Conservation (phyloP, 2,797 vertebrate species). For the Eulemur rubriventer region DNA sequence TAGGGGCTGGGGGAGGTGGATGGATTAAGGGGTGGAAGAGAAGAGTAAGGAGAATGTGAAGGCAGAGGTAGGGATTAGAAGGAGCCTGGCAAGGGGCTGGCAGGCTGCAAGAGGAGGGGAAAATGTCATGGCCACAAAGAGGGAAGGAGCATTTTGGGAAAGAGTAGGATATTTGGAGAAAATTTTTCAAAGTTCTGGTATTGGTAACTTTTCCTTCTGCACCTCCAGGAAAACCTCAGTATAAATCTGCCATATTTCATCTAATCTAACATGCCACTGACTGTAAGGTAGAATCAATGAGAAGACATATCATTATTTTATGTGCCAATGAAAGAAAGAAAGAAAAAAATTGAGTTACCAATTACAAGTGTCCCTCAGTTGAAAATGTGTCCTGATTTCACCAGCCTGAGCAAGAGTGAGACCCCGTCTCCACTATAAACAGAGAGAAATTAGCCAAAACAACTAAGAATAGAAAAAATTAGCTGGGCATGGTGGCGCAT, state of each 20-base stretch:
- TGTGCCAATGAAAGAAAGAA: not conserved
- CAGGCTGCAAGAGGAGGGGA: not conserved
- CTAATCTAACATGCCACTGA: not conserved
- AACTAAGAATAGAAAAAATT: too few species aligned
- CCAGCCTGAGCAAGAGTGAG: too few species aligned
- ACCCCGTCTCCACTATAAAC: too few species aligned
- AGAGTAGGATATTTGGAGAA: not conserved
- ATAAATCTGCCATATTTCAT: not conserved
- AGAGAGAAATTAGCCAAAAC: too few species aligned
- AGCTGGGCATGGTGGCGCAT: too few species aligned
- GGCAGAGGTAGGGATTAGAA: not conserved
- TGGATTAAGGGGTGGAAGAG: not conserved
- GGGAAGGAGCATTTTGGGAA: not conserved
- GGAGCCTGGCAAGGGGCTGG: not conserved
- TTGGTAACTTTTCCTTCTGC: not conserved
- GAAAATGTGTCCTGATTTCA: too few species aligned
- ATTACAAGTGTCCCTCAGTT: not conserved
- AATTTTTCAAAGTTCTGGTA: slow-evolving; percentile 11
- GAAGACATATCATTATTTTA: not conserved
- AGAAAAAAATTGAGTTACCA: not conserved
- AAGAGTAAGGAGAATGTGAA: not conserved
- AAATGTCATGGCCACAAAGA: not conserved
- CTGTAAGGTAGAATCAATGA: not conserved
- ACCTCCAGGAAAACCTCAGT: not conserved
- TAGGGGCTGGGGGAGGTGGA: not conserved